A percentile compares a stretch with the other conserved stretches of the same genome.
These are phyloP conservation scores for Triplophysa rosa DNA, from an alignment of 2,113 vertebrate species.

Conservation along the genomic window DNA sequence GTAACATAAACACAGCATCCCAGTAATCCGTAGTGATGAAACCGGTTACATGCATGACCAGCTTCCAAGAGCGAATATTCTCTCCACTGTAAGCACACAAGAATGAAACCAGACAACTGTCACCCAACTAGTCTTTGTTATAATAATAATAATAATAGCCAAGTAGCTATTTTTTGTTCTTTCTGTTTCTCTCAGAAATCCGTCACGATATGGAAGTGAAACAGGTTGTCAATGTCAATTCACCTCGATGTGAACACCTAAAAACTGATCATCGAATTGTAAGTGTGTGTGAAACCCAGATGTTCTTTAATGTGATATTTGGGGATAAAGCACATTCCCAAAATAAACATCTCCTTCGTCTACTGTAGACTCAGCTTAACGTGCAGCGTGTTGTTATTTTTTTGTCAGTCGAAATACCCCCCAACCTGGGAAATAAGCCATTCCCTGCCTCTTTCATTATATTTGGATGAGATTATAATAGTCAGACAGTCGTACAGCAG, in stretches of 20 bases:
- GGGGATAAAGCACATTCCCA: not conserved
- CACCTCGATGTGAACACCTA: too few relatives aligned
- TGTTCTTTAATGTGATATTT: not conserved
- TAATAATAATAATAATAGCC: too few relatives aligned
- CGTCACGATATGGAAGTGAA: not conserved
- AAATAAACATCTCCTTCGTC: not conserved
- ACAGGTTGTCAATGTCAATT: not conserved
- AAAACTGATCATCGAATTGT: not conserved
- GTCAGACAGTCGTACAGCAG: not conserved
- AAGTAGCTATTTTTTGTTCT: too few relatives aligned
- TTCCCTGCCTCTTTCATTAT: constrained; percentile 1
- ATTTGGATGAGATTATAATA: constrained; percentile 30
- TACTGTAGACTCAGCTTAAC: too few relatives aligned
- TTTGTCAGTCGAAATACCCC: not conserved
- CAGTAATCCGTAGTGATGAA: not conserved
- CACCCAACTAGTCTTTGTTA: too few relatives aligned
- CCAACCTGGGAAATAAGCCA: constrained; percentile 15
- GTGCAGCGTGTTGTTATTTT: not conserved
- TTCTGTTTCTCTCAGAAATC: not conserved
- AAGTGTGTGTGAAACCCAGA: not conserved
- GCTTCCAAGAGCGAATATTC: not conserved
- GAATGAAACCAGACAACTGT: too few relatives aligned
- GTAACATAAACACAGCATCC: constrained; percentile 20
- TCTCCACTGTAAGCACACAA: too few relatives aligned
- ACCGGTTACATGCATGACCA: not conserved